These are phyloP conservation scores for Drosophila mauritiana DNA, from an alignment of 1,140 invertebrate species.

Conservation along the genomic window DNA sequence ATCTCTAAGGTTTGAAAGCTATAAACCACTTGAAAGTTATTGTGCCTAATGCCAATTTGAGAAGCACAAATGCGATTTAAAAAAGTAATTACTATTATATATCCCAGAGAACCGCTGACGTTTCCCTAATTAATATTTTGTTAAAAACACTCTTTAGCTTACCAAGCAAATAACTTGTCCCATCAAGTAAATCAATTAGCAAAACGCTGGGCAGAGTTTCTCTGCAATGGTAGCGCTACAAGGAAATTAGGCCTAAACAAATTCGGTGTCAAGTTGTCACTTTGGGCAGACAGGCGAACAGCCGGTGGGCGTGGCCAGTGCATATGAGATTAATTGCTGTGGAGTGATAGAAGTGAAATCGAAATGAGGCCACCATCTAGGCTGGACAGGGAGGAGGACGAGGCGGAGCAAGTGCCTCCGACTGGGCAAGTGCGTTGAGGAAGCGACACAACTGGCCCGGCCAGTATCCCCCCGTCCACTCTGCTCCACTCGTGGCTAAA, in stretches of 20 bases:
- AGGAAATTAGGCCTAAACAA: slow-evolving; percentile 10
- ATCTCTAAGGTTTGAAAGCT: too few relatives aligned
- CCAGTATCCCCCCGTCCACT: slow-evolving; percentile 22
- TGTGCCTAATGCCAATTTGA: too few relatives aligned
- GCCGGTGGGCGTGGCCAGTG: slow-evolving; percentile 19
- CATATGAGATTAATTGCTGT: slow-evolving; percentile 50
- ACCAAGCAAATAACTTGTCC: too few relatives aligned
- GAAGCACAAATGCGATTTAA: too few relatives aligned
- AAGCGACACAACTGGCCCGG: slow-evolving; percentile 42
- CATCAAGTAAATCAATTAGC: not conserved
- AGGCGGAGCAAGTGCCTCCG: not conserved
- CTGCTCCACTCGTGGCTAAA: not conserved
- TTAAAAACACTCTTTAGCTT: too few relatives aligned
- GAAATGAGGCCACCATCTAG: slow-evolving; percentile 62
- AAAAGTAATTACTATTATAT: too few relatives aligned
- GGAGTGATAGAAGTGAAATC: slow-evolving; percentile 36
- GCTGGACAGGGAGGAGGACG: slow-evolving; percentile 20
- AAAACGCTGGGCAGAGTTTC: not conserved
- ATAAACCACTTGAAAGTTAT: too few relatives aligned
- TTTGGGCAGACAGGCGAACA: slow-evolving; percentile 27
- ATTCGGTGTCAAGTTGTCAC: slow-evolving; percentile 14
- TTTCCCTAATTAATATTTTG: too few relatives aligned
- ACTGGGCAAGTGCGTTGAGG: slow-evolving; percentile 48
- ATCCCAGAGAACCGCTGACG: too few relatives aligned
- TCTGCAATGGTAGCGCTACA: slow-evolving; percentile 3